Evolutionary conservation across 1,140 invertebrate genomes (phyloP).

Genomic region (Homarus americanus): DNA sequence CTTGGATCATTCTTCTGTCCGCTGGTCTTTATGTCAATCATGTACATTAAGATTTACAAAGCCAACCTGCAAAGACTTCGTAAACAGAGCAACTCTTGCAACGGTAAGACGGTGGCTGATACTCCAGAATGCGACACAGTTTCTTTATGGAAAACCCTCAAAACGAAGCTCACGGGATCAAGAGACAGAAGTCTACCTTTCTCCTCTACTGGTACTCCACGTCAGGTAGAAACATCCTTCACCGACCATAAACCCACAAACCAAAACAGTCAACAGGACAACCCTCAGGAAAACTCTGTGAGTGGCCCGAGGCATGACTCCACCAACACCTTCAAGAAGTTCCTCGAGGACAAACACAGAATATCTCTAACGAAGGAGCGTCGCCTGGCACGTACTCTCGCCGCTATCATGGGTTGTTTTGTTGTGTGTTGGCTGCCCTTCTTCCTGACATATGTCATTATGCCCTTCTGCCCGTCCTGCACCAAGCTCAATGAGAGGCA

Average conservation of each 20-base stretch:
- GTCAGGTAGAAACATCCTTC: not conserved
- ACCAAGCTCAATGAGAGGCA: slow-evolving; percentile 81
- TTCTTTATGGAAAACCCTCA: not conserved
- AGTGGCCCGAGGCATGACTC: not conserved
- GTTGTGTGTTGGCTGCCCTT: slow-evolving; percentile 92
- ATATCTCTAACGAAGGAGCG: slow-evolving; percentile 95
- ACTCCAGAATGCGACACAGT: slow-evolving; percentile 18
- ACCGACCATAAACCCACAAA: not conserved
- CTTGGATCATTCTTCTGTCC: slow-evolving; percentile 97
- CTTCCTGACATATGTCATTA: slow-evolving; percentile 79
- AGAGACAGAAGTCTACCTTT: not conserved
- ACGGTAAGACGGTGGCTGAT: not conserved
- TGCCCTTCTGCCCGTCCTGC: slow-evolving; percentile 82
- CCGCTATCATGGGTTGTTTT: slow-evolving; percentile 90
- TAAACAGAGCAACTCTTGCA: slow-evolving; percentile 81
- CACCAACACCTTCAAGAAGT: slow-evolving; percentile 68
- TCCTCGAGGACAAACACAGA: slow-evolving; percentile 85
- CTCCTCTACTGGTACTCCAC: not conserved
- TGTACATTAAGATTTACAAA: slow-evolving; percentile 95
- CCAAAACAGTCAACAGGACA: slow-evolving; percentile 36
- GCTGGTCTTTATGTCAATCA: slow-evolving; percentile 94
- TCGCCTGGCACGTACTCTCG: slow-evolving; percentile 92
- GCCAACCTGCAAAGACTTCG: slow-evolving; percentile 90
- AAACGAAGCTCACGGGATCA: not conserved
- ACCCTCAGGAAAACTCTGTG: slow-evolving; percentile 11